Percentiles rank a stretch among this genome's conserved stretches.
Conservation (phyloP, 2,113 vertebrate genomes). For the Genyomyrus donnyi region DNA sequence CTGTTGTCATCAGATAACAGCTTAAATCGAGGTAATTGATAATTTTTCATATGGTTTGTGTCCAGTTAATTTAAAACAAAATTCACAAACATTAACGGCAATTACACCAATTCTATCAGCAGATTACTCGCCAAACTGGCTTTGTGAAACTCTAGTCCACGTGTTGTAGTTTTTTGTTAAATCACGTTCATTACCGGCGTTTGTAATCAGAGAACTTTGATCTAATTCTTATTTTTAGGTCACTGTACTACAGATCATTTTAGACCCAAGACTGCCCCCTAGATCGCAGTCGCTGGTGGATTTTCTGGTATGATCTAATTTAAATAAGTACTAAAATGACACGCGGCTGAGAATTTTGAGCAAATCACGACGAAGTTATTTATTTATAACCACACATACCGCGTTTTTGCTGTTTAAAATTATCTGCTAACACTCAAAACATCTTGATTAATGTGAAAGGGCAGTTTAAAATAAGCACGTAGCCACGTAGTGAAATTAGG, state of each 20-base stretch:
- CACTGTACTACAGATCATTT: neutral
- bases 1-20: neutral
- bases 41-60: neutral
- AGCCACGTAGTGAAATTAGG: neutral
- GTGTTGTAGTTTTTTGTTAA: neutral
- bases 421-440: neutral
- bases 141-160: neutral
- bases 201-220: neutral
- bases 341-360: neutral
- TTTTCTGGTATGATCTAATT: neutral
- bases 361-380: neutral
- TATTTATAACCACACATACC: neutral
- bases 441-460: neutral
- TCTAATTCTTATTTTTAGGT: neutral
- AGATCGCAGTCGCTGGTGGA: neutral
- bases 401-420: neutral
- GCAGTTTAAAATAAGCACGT: neutral
- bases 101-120: neutral
- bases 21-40: neutral
- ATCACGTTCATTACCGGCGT: neutral
- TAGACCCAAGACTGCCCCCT: neutral
- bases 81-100: neutral
- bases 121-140: neutral
- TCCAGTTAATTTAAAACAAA: neutral
- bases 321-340: neutral